These are phyloP conservation scores for Sula dactylatra DNA, from an alignment of 2,113 vertebrate species.

Conservation along the genomic window DNA sequence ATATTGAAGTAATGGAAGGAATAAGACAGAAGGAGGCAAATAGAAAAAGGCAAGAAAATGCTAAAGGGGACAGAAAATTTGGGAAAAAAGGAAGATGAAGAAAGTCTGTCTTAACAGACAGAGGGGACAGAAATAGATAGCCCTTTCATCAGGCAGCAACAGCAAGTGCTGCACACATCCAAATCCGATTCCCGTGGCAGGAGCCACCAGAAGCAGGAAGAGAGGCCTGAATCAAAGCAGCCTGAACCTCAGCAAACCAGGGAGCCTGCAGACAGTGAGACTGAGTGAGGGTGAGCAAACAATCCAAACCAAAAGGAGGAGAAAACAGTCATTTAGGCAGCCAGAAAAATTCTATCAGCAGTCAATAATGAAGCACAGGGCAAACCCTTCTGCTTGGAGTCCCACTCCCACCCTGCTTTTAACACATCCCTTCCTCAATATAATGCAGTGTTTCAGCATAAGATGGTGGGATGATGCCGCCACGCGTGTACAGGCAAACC, in stretches of 20 bases:
- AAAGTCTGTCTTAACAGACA: not conserved
- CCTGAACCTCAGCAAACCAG: not conserved
- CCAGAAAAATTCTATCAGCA: not conserved
- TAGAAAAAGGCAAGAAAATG: not conserved
- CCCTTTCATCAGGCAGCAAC: not conserved
- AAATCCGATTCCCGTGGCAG: not conserved
- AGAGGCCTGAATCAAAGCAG: not conserved
- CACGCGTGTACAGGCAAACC: fast-evolving
- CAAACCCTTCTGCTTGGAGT: not conserved
- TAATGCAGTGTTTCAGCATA: fast-evolving
- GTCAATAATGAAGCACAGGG: not conserved
- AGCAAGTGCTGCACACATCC: not conserved
- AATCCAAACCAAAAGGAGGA: not conserved
- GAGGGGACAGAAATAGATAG: conserved; percentile 18
- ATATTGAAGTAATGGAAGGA: not conserved
- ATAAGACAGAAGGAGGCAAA: not conserved
- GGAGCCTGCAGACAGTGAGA: not conserved
- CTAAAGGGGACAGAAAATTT: not conserved
- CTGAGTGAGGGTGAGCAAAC: not conserved
- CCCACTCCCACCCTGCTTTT: not conserved
- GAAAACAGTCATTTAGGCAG: not conserved
- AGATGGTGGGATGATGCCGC: not conserved
- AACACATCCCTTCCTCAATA: not conserved
- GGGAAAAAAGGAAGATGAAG: not conserved
- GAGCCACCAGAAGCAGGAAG: conserved; percentile 16